Base-by-base conservation (phyloP, 2,888 invertebrate species). In the Xanthostigma xanthostigma region DNA sequence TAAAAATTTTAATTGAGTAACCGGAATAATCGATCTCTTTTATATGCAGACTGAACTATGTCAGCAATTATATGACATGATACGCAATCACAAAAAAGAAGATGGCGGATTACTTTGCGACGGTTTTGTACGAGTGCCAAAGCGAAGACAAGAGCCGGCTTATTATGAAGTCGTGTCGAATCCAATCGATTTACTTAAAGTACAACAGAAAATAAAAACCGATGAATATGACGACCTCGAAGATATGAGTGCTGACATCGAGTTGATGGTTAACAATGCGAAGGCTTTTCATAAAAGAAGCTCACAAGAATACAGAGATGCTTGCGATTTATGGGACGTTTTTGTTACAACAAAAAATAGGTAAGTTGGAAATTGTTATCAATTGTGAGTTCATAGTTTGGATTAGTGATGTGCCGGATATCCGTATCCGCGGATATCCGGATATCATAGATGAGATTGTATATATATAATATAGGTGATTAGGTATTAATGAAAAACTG, bases 181-280 rank as follows among this genome's bases (percentile, higher is more conserved):
- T 62, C 97, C 97, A 2, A 97, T 98, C 62, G 97, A 98, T 67
- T 74, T 98, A 60, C 69, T 95, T 40, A 81, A 88, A 67, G 92
- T 98, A 3, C 95, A 96, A 65, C 95, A 95, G 62, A 97, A 96
- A 65, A 69, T 97, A 9, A 95, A 94, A 76, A 94, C 91, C 0
- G 96, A 97, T 58, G 94, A 95, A 48, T 98, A 98, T 66, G 86
- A 88, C 56, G 92, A 93, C 62, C 76, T 96, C 56, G 93, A 94
- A 35, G 92, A 94, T 61, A 71, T 98, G 52, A 81, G 90, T 38
- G 76, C 79, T 9, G 97, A 98, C 64, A 80, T 98, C 56, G 89
- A 93, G 60, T 73, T 95, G 36, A 76, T 98, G 59, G 84, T 95
- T 34, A 88, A 81, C 58, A 98, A 98, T 71, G 92, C 96, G 0